Conservation (phyloP, 2,888 invertebrate species). For the Pristionchus fissidentatus region DNA sequence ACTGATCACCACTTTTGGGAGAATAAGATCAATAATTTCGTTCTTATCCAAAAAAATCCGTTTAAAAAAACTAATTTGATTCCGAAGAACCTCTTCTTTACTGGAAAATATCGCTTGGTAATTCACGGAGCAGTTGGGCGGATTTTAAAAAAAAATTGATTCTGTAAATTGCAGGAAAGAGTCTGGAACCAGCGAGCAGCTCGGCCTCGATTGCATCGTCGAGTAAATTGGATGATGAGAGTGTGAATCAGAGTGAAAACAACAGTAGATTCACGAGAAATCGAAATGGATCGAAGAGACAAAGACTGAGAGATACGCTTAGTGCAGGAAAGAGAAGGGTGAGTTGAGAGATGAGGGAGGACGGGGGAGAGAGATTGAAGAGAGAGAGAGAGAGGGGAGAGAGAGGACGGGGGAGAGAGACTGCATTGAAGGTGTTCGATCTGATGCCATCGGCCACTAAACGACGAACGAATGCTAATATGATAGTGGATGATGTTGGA, state of each 20-base stretch:
- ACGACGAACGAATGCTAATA: background rate
- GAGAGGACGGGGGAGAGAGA: background rate
- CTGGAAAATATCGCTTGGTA: no score
- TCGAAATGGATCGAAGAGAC: constrained; percentile 30
- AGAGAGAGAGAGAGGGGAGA: no score
- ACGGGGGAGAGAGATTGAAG: background rate
- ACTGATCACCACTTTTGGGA: background rate
- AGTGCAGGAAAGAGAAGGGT: constrained; percentile 43
- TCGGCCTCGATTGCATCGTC: constrained; percentile 26
- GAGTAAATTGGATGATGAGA: constrained; percentile 19
- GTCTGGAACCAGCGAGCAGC: background rate
- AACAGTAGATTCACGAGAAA: constrained; percentile 26
- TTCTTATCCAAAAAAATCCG: no score
- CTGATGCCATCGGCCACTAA: constrained; percentile 30
- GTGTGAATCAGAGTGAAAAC: constrained; percentile 24
- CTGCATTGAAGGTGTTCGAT: constrained; percentile 31
- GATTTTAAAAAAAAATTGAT: no score
- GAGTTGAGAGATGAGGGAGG: background rate
- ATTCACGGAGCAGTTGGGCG: no score
- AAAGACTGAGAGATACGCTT: constrained; percentile 33
- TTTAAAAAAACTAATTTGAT: no score
- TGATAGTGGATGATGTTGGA: constrained; percentile 42
- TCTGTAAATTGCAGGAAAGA: background rate
- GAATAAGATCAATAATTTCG: background rate
- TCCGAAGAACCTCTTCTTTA: no score